phyloP scores from a whole-genome alignment of 2,113 vertebrate species.

The Marmota flaviventris region DNA sequence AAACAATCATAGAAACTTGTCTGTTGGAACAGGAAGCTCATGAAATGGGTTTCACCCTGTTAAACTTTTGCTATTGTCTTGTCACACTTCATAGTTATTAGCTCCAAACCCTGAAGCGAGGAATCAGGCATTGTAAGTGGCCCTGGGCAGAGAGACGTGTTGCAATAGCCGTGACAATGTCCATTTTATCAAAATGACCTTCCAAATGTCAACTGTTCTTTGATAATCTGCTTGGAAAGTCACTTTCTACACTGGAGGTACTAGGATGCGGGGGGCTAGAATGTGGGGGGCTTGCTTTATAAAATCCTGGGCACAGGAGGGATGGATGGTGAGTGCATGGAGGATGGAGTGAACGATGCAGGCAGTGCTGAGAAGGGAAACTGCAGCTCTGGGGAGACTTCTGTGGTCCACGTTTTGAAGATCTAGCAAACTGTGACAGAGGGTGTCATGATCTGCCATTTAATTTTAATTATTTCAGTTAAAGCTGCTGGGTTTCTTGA shows the following conservation, averaged over 20 bases:
- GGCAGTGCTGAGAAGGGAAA: not conserved
- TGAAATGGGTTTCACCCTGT: not conserved
- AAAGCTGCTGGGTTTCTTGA: slow-evolving; percentile 2
- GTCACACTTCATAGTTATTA: not conserved
- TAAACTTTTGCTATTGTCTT: not conserved
- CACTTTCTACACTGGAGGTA: not conserved
- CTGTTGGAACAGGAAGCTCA: not conserved
- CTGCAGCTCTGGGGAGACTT: not conserved
- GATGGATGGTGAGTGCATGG: not conserved
- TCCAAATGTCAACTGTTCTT: not conserved
- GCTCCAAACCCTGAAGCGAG: not conserved
- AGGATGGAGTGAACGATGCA: not conserved
- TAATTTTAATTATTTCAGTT: slow-evolving; percentile 25
- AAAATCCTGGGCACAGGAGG: not conserved
- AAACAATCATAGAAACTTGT: not conserved
- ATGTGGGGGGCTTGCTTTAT: not conserved
- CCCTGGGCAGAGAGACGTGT: not conserved
- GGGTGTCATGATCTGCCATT: not conserved
- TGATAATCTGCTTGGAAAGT: not conserved
- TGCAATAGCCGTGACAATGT: not conserved
- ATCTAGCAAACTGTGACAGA: slow-evolving; percentile 29
- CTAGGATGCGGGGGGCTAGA: not conserved
- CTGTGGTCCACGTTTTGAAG: not conserved
- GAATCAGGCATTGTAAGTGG: not conserved
- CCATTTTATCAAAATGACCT: not conserved